These are phyloP conservation scores for Odontesthes bonariensis DNA, from an alignment of 2,113 vertebrate genomes.

Conservation along the genomic window DNA sequence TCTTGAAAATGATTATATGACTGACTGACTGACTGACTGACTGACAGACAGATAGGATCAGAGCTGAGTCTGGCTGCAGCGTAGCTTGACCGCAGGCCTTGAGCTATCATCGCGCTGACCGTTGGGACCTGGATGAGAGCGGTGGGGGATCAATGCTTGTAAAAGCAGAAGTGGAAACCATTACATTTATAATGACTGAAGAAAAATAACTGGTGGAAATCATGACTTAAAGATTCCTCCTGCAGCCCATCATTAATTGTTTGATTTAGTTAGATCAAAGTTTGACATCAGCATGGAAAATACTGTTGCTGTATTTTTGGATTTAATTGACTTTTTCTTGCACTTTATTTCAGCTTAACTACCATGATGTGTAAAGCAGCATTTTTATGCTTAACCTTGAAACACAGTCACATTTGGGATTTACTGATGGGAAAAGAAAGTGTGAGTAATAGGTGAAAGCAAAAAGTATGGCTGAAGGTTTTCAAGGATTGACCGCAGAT, in stretches of 20 bases:
- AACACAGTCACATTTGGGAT: slow-evolving; percentile 28
- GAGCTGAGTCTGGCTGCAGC: slow-evolving; percentile 43
- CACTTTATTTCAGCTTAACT: slow-evolving; percentile 7
- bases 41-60: slow-evolving; percentile 43
- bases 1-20: slow-evolving; percentile 30
- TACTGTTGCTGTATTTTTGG: too few relatives aligned
- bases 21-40: slow-evolving; percentile 49
- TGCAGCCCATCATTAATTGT: background rate
- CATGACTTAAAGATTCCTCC: slow-evolving; percentile 1
- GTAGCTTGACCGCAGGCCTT: slow-evolving; percentile 60
- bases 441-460: background rate
- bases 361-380: background rate
- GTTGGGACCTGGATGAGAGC: slow-evolving; percentile 11
- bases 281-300: background rate
- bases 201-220: slow-evolving; percentile 33
- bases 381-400: slow-evolving; percentile 21
- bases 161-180: slow-evolving; percentile 44
- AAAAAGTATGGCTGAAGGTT: background rate
- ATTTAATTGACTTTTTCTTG: background rate
- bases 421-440: slow-evolving; percentile 37
- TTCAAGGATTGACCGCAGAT: slow-evolving; percentile 14
- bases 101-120: slow-evolving; percentile 64
- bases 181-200: slow-evolving; percentile 32
- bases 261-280: background rate
- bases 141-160: slow-evolving; percentile 7